Evolutionary conservation across 2,113 vertebrate species (phyloP).

Genomic region (Australoheros scitulus): DNA sequence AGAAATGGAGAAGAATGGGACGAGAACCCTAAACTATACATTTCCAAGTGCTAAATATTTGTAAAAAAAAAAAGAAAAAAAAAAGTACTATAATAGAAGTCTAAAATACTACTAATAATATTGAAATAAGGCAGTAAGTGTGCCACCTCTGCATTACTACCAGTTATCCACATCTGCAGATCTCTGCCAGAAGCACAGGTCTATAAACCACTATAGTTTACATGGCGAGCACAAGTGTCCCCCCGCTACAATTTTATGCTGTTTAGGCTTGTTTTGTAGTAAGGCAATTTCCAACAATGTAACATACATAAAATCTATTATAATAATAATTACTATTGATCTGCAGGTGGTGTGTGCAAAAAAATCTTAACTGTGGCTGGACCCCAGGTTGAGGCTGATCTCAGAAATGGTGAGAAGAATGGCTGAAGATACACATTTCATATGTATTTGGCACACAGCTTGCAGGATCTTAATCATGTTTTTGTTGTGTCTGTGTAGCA

Average conservation of each 20-base stretch:
- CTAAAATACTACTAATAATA: no score
- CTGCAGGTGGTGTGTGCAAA: conserved; percentile 62
- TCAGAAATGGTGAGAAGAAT: conserved; percentile 45
- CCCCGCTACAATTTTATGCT: background rate
- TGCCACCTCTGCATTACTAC: background rate
- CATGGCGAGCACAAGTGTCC: background rate
- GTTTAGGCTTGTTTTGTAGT: background rate
- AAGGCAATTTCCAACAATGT: background rate
- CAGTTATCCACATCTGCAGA: background rate
- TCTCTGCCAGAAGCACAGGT: background rate
- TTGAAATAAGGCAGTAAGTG: background rate
- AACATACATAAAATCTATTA: background rate
- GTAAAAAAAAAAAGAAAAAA: no score
- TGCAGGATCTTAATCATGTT: background rate
- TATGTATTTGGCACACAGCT: background rate
- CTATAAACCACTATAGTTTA: background rate
- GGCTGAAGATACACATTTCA: background rate
- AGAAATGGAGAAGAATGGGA: no score
- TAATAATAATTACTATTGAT: background rate
- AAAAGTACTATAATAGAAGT: no score
- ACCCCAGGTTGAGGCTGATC: conserved; percentile 41
- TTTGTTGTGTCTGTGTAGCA: conserved; percentile 10
- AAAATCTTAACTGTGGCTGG: conserved; percentile 70
- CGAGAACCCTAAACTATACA: no score
- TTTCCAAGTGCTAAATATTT: no score